Conservation (phyloP, 2,797 vertebrate species). For the Yasuhikotakia modesta region DNA sequence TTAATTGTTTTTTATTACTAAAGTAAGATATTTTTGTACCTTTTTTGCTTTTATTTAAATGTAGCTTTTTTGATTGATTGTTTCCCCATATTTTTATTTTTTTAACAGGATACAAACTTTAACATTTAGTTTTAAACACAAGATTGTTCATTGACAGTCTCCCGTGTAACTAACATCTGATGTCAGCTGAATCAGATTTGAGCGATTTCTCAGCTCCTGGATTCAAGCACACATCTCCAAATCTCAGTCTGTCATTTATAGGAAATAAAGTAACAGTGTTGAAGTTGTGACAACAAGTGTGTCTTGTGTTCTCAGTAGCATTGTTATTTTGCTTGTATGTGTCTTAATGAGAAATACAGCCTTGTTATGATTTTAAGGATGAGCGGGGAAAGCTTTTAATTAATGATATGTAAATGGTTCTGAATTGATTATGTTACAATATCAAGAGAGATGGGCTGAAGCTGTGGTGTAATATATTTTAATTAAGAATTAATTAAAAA, state of each 20-base stretch:
- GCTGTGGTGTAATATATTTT: slow-evolving; percentile 99
- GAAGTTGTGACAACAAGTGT: slow-evolving; percentile 71
- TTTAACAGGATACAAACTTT: too few species aligned
- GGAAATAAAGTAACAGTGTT: slow-evolving; percentile 57
- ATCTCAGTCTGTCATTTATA: slow-evolving; percentile 23
- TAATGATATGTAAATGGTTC: slow-evolving; percentile 99
- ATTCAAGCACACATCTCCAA: neutral
- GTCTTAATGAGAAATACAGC: slow-evolving; percentile 98
- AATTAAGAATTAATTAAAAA: slow-evolving; percentile 99
- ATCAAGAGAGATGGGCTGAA: slow-evolving; percentile 99
- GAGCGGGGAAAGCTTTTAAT: slow-evolving; percentile 99
- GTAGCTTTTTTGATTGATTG: too few species aligned
- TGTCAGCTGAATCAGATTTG: neutral
- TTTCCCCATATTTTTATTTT: too few species aligned
- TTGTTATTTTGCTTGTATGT: slow-evolving; percentile 97
- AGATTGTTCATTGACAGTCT: neutral
- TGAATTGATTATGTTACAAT: slow-evolving; percentile 99
- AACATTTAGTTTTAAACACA: neutral
- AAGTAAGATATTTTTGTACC: too few species aligned
- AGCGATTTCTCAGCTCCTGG: neutral
- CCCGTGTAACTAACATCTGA: neutral
- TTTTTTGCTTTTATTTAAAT: too few species aligned
- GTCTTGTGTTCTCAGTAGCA: slow-evolving; percentile 86
- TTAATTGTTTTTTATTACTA: too few species aligned
- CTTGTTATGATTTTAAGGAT: slow-evolving; percentile 99